Evolutionary conservation across 2,797 vertebrate species (phyloP), one percentile per base, ranked within the genome.

Genomic region (Hapalemur alaotrensis): DNA sequence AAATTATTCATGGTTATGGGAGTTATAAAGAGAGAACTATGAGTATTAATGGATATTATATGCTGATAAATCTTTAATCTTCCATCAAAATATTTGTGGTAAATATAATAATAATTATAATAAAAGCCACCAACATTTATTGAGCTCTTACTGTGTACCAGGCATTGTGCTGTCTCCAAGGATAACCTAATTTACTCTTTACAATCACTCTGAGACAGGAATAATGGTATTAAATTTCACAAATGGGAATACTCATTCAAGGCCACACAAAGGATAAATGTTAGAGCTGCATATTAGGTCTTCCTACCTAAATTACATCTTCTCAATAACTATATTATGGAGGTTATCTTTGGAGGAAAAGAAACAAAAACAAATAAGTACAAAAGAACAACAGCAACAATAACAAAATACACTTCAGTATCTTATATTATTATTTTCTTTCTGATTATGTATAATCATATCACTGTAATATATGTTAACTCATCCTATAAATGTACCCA

Each of bases 71-170:
- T 54, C 7, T 93, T 75, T 46, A 81, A 70, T 4, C 0, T 23
- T 52, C 91, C 13, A 18, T 83, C 32, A 92, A 86, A 70, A 70
- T 65, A 30, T 65, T 80, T 41, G 13, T 63, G 2, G 35, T 82
- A 50, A 88, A 38, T 54, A 43, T 43, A 92, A 81, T 43, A 92
- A 81, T 82, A 73, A 85, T 46, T 91, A n/a, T 91, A 84, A 67
- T 81, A 72, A 86, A 35, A 61, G 4, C 41, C 38, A 81, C 52
- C 18, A 80, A 41, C 35, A 76, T 67, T 32, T 63, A 38, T 18
- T 95, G 46, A 92, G 41, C 23, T 88, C 23, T 90, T 78, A 43
- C 7, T 90, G 20, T 81, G 46, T 92, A 76, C 18, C 35, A 95
- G 15, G 8, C 76, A 18, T 50, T 95, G 17, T 67, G 30, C 20